Percentiles rank a stretch among this genome's conserved stretches.
These are phyloP conservation scores for Larimichthys polyactis DNA, from an alignment of 2,113 vertebrate species.

Conservation along the genomic window DNA sequence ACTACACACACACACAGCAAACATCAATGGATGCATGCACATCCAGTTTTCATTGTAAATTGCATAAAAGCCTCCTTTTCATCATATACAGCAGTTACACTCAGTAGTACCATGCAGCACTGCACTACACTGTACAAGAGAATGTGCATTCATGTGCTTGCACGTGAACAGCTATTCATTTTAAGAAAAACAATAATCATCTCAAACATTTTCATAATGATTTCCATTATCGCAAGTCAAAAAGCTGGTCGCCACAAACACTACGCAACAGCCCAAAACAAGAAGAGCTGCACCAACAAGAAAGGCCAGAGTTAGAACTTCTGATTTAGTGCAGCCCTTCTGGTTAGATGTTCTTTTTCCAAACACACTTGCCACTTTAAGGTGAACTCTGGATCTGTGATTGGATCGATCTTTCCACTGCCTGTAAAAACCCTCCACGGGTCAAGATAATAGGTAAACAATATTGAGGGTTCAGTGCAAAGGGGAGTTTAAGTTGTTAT, in stretches of 20 bases:
- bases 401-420: neutral
- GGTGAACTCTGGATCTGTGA: neutral
- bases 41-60: slow-evolving; percentile 23
- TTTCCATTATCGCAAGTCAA: neutral
- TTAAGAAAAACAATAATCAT: neutral
- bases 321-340: neutral
- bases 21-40: neutral
- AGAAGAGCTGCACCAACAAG: neutral
- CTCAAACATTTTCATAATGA: neutral
- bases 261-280: neutral
- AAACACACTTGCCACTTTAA: neutral
- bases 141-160: too few relatives aligned
- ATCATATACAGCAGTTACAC: neutral
- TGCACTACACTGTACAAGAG: neutral
- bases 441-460: neutral
- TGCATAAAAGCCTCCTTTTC: neutral
- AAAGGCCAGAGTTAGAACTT: neutral
- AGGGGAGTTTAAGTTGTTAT: neutral
- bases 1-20: slow-evolving; percentile 18
- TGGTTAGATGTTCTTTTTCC: neutral
- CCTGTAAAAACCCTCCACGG: neutral
- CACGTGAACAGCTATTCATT: too few relatives aligned
- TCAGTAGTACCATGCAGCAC: neutral
- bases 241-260: neutral
- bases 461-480: neutral